These are phyloP conservation scores for Falco peregrinus DNA, from an alignment of 2,797 vertebrate species.

Conservation along the genomic window DNA sequence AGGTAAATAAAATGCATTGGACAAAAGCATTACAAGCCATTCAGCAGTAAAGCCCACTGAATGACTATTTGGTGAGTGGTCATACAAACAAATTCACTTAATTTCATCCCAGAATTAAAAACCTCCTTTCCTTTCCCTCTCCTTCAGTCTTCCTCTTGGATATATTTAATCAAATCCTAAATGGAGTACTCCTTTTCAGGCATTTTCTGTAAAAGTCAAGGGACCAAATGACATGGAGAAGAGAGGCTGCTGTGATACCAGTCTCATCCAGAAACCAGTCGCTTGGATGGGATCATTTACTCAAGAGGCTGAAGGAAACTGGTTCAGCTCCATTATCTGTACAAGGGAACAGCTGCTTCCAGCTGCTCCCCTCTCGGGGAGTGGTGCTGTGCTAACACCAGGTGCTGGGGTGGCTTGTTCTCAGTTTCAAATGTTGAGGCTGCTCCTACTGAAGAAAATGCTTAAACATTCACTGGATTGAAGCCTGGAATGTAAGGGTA, in stretches of 20 bases:
- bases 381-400: background rate
- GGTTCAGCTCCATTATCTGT: background rate
- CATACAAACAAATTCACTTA: background rate
- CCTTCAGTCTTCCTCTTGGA: background rate
- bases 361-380: background rate
- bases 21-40: background rate
- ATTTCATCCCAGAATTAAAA: background rate
- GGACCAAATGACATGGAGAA: background rate
- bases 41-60: background rate
- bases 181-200: background rate
- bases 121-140: background rate
- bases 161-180: background rate
- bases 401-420: background rate
- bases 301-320: background rate
- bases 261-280: background rate
- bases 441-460: background rate
- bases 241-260: background rate
- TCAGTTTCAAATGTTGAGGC: background rate
- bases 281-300: background rate
- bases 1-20: conserved; percentile 3
- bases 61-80: background rate
- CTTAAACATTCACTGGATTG: background rate
- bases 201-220: background rate
- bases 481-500: background rate
- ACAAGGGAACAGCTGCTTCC: background rate